Evolutionary conservation across 2,113 vertebrate species (phyloP).

Genomic region (Zosterops lateralis): DNA sequence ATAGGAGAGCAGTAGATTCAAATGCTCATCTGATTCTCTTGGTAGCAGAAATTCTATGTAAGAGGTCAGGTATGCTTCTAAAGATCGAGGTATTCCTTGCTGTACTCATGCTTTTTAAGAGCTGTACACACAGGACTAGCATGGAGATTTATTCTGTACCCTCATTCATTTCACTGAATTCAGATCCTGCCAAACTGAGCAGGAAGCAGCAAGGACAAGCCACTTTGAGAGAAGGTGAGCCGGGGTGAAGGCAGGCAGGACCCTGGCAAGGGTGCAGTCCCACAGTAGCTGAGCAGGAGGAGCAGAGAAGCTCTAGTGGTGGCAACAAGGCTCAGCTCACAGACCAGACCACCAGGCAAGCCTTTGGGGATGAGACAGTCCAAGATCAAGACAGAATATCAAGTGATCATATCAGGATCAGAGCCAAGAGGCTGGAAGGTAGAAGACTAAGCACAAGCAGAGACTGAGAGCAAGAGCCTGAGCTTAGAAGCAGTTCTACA

Average conservation of each 20-base stretch:
- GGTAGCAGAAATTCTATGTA: background rate
- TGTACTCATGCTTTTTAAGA: background rate
- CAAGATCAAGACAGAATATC: background rate
- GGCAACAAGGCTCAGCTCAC: background rate
- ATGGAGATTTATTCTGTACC: background rate
- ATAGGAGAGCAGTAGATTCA: background rate
- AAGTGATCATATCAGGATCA: background rate
- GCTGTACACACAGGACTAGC: background rate
- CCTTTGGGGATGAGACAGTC: background rate
- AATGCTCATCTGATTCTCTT: background rate
- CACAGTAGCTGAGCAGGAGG: rapidly evolving
- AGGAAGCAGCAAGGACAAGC: background rate
- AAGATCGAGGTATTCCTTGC: background rate
- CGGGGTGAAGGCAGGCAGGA: background rate
- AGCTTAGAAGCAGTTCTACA: background rate
- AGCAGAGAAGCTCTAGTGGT: background rate
- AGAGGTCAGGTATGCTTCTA: background rate
- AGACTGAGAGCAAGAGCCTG: background rate
- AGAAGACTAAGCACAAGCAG: background rate
- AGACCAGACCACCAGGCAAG: background rate
- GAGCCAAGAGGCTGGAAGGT: background rate
- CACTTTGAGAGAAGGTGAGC: background rate
- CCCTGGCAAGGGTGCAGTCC: background rate
- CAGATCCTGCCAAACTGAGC: rapidly evolving
- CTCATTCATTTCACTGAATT: background rate